Conservation (phyloP, 2,113 vertebrate species). For the Trogon surrucura region DNA sequence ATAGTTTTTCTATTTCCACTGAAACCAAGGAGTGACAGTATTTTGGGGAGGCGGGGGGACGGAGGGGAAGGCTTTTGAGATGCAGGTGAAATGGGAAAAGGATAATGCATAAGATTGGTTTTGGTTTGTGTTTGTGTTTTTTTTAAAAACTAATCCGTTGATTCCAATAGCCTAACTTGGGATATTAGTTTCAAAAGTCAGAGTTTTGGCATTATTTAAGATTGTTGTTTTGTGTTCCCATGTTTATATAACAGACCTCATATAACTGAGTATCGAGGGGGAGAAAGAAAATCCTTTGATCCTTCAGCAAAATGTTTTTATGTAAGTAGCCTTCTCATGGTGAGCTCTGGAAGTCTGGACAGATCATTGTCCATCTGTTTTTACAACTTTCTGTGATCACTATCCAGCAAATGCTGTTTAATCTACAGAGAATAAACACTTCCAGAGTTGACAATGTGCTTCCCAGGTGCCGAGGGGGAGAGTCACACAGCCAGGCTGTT, state of each 20-base stretch:
- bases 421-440: conserved; percentile 71
- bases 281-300: conserved; percentile 64
- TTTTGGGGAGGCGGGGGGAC: background rate
- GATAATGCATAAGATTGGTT: background rate
- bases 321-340: conserved; percentile 60
- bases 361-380: conserved; percentile 69
- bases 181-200: background rate
- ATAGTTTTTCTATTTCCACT: background rate
- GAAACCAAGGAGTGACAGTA: background rate
- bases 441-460: conserved; percentile 64
- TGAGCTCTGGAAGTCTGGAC: conserved; percentile 63
- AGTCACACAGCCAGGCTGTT: background rate
- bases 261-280: background rate
- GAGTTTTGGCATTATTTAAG: background rate
- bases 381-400: conserved; percentile 71
- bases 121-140: background rate
- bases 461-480: conserved; percentile 67
- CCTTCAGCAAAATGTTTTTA: conserved; percentile 51
- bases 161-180: background rate
- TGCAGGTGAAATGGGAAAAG: background rate
- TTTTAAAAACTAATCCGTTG: background rate
- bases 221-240: background rate
- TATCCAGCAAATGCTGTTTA: conserved; percentile 66
- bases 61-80: background rate
- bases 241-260: conserved; percentile 55